A percentile compares a stretch with the other conserved stretches of the same genome.
These are phyloP conservation scores for Neopelma chrysocephalum DNA, from an alignment of 2,797 vertebrate species.

Conservation along the genomic window DNA sequence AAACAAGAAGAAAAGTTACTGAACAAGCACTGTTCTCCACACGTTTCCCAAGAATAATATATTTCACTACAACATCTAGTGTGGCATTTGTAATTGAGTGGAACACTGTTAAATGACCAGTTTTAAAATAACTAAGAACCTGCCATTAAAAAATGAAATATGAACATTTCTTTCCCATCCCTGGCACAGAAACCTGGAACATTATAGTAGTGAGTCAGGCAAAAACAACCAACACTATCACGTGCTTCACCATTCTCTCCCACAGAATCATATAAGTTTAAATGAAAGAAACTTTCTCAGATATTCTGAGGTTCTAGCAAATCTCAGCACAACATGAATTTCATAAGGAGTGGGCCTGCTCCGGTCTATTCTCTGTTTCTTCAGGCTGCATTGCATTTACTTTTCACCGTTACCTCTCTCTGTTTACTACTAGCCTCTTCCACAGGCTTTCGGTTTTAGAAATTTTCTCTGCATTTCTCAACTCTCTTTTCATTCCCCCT, in stretches of 20 bases:
- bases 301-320: background rate
- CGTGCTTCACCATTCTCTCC: background rate
- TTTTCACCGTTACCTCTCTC: background rate
- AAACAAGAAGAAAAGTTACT: background rate
- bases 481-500: background rate
- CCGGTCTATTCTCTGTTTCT: background rate
- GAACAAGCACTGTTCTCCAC: background rate
- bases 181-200: background rate
- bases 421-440: background rate
- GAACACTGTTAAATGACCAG: background rate
- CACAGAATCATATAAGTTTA: background rate
- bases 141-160: background rate
- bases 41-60: background rate
- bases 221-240: background rate
- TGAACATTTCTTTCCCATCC: background rate
- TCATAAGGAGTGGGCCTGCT: background rate
- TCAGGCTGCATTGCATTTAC: background rate
- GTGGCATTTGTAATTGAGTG: background rate
- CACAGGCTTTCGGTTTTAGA: background rate
- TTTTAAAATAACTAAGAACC: conserved; percentile 36
- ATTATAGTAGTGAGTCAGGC: background rate
- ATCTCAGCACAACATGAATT: background rate
- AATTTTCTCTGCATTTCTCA: background rate
- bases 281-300: background rate
- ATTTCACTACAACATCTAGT: background rate